These are phyloP conservation scores for Drosophila algonquin DNA, from an alignment of 2,888 invertebrate species.

Conservation along the genomic window DNA sequence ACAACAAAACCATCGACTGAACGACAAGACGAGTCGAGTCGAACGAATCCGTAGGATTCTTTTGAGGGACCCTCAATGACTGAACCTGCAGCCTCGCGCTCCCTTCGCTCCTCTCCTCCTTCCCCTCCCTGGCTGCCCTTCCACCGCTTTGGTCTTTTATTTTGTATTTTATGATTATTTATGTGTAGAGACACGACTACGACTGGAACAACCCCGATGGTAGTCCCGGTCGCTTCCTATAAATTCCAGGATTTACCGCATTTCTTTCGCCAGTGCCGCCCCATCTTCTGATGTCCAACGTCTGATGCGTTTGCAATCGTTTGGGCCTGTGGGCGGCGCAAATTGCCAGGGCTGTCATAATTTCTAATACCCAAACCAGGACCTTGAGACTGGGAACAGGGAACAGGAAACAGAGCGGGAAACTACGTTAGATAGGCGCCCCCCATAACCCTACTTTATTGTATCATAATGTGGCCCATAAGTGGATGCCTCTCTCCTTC, in stretches of 20 bases:
- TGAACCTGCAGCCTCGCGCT: neutral
- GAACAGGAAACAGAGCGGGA: neutral
- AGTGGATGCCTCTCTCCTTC: slow-evolving; percentile 1
- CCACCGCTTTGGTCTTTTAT: slow-evolving; percentile 29
- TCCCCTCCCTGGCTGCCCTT: neutral
- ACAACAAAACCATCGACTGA: too few relatives aligned
- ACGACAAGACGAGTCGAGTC: too few relatives aligned
- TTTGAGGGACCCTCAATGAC: neutral
- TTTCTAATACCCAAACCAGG: slow-evolving; percentile 65
- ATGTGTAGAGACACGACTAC: slow-evolving; percentile 49
- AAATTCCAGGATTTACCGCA: slow-evolving; percentile 71
- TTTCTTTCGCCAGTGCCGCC: slow-evolving; percentile 25
- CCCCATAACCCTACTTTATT: slow-evolving; percentile 72
- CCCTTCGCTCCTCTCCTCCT: neutral
- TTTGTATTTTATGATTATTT: slow-evolving; percentile 62
- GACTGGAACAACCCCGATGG: slow-evolving; percentile 3
- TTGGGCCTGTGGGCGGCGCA: slow-evolving; percentile 26
- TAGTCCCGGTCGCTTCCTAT: slow-evolving; percentile 48
- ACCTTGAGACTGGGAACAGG: slow-evolving; percentile 24
- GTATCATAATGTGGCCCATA: slow-evolving; percentile 57
- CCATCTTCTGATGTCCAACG: slow-evolving; percentile 5
- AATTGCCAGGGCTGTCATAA: slow-evolving; percentile 70
- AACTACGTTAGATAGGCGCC: slow-evolving; percentile 52
- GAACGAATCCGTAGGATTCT: neutral
- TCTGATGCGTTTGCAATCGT: slow-evolving; percentile 69